Base-by-base conservation (phyloP, 2,888 invertebrate genomes). In the Ormyrus thymus region DNA sequence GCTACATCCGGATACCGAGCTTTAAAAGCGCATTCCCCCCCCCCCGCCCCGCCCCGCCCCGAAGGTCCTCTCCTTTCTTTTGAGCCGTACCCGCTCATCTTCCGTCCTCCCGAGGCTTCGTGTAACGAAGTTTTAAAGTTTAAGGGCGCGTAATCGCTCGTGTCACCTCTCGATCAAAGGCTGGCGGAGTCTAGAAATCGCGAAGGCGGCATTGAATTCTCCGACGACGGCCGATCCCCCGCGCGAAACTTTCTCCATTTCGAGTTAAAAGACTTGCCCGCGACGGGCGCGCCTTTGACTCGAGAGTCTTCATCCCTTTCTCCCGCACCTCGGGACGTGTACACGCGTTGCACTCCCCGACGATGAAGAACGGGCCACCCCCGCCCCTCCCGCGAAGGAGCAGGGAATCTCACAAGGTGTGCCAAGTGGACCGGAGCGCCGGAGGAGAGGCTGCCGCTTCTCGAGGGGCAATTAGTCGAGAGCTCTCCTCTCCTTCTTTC, bases 41-140 rank as follows among this genome's bases (percentile, higher is more conserved):
- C 10, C 10, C 51, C 10, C 51, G 1, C 1, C 43, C 51, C 51
- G 2, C 0, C 10, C 9, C 51, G 10, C 10, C 4, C 15, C 48
- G 48, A 29, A 56, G 43, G 55, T 56, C 46, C 58, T 79, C 78
- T 82, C 79, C 82, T 66, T 74, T 74, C 65, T 74, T 74, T 72
- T 72, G 55, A 62, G 55, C 53, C 45, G 43, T 7, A 5, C 46
- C 45, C 61, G 15, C 10, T 53, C 61, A 64, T 65, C 29, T 29
- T 29, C 29, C 62, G 8, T 62, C 55, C n/a, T 59, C 59, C 56
- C 11, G 62, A 11, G 51, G 29, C 29, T 62, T 69, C 56, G 78
- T 75, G 82, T 85, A 87, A 86, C 84, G 82, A 86, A 87, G 85
- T 86, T 88, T 87, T 84, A 84, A 86, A 88, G 83, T 86, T 85